Evolutionary conservation across 2,113 vertebrate species (phyloP).

Genomic region (Vicugna pacos): DNA sequence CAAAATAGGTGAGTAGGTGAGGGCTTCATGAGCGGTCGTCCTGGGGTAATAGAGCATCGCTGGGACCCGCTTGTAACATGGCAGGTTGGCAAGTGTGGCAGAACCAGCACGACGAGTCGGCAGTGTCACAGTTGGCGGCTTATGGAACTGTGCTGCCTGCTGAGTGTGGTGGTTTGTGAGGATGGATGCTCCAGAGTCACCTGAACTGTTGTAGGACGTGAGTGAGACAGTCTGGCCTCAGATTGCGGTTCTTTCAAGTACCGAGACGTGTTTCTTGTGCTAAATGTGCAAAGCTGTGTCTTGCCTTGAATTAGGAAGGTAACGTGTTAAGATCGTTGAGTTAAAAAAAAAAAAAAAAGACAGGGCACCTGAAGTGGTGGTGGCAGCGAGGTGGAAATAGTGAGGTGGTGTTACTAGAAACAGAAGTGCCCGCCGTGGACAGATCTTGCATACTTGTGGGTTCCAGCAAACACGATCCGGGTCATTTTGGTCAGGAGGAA

Average conservation of each 20-base stretch:
- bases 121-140: not conserved
- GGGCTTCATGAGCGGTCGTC: not conserved
- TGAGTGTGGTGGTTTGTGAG: not conserved
- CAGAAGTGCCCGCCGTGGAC: not conserved
- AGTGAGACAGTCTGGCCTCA: not conserved
- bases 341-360: conserved; percentile 24
- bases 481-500: conserved; percentile 18
- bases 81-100: not conserved
- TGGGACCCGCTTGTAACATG: conserved; percentile 18
- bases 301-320: conserved; percentile 21
- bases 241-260: not conserved
- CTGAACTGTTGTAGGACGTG: not conserved
- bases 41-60: conserved; percentile 14
- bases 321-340: not conserved
- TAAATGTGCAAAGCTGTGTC: not conserved
- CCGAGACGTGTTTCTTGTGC: not conserved
- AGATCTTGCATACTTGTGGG: not conserved
- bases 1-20: conserved; percentile 43
- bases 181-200: conserved; percentile 22
- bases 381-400: not conserved
- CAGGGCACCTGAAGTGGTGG: not conserved
- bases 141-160: not conserved
- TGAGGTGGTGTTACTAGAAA: not conserved
- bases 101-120: conserved; percentile 67
- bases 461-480: not conserved